Conservation (phyloP, 2,797 vertebrate species). For the Periparus ater region DNA sequence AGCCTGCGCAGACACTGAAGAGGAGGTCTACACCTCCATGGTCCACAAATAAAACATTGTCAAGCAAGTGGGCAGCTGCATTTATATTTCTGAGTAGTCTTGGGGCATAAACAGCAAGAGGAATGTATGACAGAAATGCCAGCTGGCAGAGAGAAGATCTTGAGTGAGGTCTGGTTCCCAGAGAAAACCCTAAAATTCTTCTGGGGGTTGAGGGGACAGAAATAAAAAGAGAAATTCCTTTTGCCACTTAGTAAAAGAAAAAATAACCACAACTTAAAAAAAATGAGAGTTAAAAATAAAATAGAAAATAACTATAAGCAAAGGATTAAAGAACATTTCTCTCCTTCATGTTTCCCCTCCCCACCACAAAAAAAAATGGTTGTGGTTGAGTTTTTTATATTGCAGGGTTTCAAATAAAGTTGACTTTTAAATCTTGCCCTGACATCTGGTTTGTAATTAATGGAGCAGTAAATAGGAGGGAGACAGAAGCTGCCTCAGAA, state of each 20-base stretch:
- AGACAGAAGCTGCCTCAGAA: constrained; percentile 37
- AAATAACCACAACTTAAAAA: constrained; percentile 40
- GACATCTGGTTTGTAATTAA: constrained; percentile 48
- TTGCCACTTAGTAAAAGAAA: constrained; percentile 9
- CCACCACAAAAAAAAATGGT: constrained; percentile 35
- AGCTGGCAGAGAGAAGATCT: neutral
- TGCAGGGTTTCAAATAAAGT: constrained; percentile 49
- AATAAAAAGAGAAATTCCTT: constrained; percentile 7
- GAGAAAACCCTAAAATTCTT: constrained; percentile 18
- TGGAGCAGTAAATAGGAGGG: constrained; percentile 35
- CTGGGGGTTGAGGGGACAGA: neutral
- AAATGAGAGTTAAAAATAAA: constrained; percentile 59
- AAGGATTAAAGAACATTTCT: constrained; percentile 58
- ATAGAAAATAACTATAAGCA: constrained; percentile 8
- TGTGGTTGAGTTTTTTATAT: constrained; percentile 29
- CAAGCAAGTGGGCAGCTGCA: neutral
- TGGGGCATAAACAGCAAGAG: constrained; percentile 1
- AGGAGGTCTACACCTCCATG: neutral
- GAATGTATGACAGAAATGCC: neutral
- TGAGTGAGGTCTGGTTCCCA: constrained; percentile 27
- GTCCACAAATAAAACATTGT: neutral
- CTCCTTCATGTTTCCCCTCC: constrained; percentile 49
- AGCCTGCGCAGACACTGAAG: neutral
- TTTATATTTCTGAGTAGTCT: constrained; percentile 17
- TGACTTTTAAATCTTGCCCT: constrained; percentile 48